Base-by-base conservation (phyloP, 2,888 invertebrate genomes). In the Blera fallax region DNA sequence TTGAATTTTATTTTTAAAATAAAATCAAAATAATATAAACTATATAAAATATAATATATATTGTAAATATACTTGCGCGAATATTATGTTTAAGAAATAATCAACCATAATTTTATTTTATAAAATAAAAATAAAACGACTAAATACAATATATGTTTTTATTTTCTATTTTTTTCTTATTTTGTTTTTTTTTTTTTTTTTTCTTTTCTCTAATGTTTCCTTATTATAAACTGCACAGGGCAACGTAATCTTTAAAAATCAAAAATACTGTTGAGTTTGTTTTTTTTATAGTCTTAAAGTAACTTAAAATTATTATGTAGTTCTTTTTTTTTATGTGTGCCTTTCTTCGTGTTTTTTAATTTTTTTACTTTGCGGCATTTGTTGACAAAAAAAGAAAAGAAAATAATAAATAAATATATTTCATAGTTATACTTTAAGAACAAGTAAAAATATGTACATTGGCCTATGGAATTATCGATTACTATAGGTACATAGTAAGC, bases 231-330 rank as follows among this genome's bases (percentile, higher is more conserved):
- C 29, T 60, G 34, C 67, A 29, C 52, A 34, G 34, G 29, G 43
- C 34, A 72, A 54, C 18, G n/a, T 72, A 18, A 65, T 60, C 37
- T 76, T 65, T 64, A 64, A 32, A 65, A 56, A 58, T 70, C 64
- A 77, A 82, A 77, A 83, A 83, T 83, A 83, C 83, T 83, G 83
- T 78, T 82, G 50, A 76, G 70, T 83, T 78, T 78, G 11, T 52
- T 21, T 69, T 27, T 11, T 60, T 77, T 40, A n/a, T 50, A 62
- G 27, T 52, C 45, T 74, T 54, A 74, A 64, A 64, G 14, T 43
- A 77, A 21, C 58, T 77, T 72, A 65, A 70, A 64, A 54, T n/a
- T 77, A 45, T 74, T 56, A 32, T 52, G 43, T 48, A 29, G 8
- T 58, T 43, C 52, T 40, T 3, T 14, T 43, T 34, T 21, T 60